A percentile compares a stretch with the other conserved stretches of the same genome.
These are phyloP conservation scores for Daktulosphaira vitifoliae DNA, from an alignment of 1,140 invertebrate genomes.

Conservation along the genomic window DNA sequence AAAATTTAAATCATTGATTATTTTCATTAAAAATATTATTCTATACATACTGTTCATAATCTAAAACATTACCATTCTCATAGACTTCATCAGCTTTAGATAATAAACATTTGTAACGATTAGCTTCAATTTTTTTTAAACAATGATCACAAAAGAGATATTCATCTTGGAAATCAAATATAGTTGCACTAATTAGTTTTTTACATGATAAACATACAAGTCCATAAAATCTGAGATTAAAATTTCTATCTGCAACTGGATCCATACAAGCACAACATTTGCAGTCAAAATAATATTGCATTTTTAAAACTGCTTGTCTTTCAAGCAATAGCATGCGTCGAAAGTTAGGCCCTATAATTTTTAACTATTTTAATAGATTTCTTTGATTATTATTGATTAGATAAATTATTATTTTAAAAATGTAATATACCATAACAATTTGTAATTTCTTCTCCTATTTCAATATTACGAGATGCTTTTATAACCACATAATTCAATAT, in stretches of 20 bases:
- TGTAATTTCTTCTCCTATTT: slow-evolving; percentile 52
- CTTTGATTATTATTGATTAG: slow-evolving; percentile 15
- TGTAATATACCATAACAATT: slow-evolving; percentile 60
- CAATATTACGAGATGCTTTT: slow-evolving; percentile 49
- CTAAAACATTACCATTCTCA: slow-evolving; percentile 16
- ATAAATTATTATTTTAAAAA: slow-evolving; percentile 19
- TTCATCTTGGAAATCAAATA: slow-evolving; percentile 40
- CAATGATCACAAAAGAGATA: not conserved
- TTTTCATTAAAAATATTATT: no score
- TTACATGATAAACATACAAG: slow-evolving; percentile 41
- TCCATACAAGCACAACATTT: slow-evolving; percentile 52
- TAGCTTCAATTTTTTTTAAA: not conserved
- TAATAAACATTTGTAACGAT: not conserved
- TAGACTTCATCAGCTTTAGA: not conserved
- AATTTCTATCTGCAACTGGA: slow-evolving; percentile 41
- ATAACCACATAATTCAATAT: slow-evolving; percentile 49
- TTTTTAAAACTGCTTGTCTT: slow-evolving; percentile 51
- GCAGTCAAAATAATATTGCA: slow-evolving; percentile 66
- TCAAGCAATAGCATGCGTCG: slow-evolving; percentile 50
- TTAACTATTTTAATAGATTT: slow-evolving; percentile 36
- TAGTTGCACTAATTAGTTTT: slow-evolving; percentile 42
- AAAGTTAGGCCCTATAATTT: slow-evolving; percentile 51
- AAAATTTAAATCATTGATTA: no score
- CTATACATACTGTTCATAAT: not conserved
- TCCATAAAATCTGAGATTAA: slow-evolving; percentile 41